Evolutionary conservation across 2,113 vertebrate species (phyloP), one percentile per base, ranked within the genome.

Genomic region (Anoplopoma fimbria): DNA sequence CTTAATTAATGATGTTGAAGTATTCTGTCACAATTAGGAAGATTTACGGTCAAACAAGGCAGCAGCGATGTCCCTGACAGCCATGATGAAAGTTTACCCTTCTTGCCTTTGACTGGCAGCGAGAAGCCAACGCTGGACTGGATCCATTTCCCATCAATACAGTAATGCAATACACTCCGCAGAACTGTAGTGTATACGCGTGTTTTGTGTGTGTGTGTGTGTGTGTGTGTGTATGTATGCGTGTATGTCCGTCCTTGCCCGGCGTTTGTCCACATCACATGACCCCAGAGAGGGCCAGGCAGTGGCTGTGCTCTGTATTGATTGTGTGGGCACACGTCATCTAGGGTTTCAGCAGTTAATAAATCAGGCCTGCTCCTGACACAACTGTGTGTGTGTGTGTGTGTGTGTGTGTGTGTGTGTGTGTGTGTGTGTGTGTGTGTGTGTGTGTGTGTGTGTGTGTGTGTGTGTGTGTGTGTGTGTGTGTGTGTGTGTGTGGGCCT

Each of bases 1-100:
- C 97, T 98, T 97, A 97, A 98, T 98, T 98, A 98, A 99, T 97
- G 97, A 97, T 96, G 97, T 96, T 96, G 96, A 97, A 96, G 96
- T 95, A 95, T 97, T 97, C 97, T 97, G 97, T 97, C 97, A 97
- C 97, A 96, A 97, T 98, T 97, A 97, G 96, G 96, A 96, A 98
- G 97, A 98, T 97, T 97, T 97, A 98, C 96, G 96, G 96, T 96
- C 96, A 97, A 97, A 98, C 97, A 96, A 97, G 97, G 94, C 93
- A 94, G 95, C 95, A 95, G 96, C 96, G 97, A 98, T 96, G 97
- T 97, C 95, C 96, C 97, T 98, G 97, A 98, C 97, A 98, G 96
- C 95, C 95, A 95, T 96, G 97, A 97, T 97, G 96, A 93, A 94
- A 96, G 97, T 96, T 96, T 96, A 91, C 83, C 90, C 93, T 82